Evolutionary conservation across 2,888 invertebrate species (phyloP).

Genomic region (Andrena minutula): DNA sequence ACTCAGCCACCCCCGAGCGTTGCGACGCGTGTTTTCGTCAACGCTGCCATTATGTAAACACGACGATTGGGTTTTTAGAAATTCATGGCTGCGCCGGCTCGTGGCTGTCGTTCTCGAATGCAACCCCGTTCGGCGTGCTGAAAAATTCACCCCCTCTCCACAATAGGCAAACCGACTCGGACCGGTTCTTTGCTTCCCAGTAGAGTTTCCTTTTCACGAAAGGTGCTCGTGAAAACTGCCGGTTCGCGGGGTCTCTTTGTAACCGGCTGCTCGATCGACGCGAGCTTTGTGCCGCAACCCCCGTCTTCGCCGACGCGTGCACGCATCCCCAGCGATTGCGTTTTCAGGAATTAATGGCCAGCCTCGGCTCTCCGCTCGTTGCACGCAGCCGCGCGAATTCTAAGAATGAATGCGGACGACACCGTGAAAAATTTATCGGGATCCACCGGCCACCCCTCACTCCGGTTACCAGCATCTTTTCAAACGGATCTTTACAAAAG

Average conservation of each 20-base stretch:
- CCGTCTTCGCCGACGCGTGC: constrained; percentile 5
- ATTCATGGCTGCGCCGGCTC: constrained; percentile 73
- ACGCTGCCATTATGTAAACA: constrained; percentile 27
- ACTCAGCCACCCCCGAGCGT: background rate
- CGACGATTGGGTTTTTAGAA: constrained; percentile 78
- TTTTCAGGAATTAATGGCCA: constrained; percentile 70
- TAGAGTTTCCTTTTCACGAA: background rate
- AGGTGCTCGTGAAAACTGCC: background rate
- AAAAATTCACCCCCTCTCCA: constrained; percentile 26
- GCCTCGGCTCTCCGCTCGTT: constrained; percentile 39
- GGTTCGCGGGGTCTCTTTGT: constrained; percentile 5
- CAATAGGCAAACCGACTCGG: background rate
- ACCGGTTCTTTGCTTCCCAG: background rate
- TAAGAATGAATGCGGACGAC: constrained; percentile 78
- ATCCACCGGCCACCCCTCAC: constrained; percentile 55
- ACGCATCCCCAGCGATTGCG: constrained; percentile 39
- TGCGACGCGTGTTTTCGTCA: constrained; percentile 38
- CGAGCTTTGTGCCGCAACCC: constrained; percentile 11
- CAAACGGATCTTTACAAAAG: constrained; percentile 75
- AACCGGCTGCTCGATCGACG: constrained; percentile 10
- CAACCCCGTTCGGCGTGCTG: background rate
- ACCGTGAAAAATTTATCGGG: constrained; percentile 80
- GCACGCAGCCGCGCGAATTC: constrained; percentile 59
- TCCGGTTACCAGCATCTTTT: constrained; percentile 61
- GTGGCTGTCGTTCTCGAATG: constrained; percentile 6